Evolutionary conservation across 2,888 invertebrate species (phyloP).

Genomic region (Chloroclystis v-ata): DNA sequence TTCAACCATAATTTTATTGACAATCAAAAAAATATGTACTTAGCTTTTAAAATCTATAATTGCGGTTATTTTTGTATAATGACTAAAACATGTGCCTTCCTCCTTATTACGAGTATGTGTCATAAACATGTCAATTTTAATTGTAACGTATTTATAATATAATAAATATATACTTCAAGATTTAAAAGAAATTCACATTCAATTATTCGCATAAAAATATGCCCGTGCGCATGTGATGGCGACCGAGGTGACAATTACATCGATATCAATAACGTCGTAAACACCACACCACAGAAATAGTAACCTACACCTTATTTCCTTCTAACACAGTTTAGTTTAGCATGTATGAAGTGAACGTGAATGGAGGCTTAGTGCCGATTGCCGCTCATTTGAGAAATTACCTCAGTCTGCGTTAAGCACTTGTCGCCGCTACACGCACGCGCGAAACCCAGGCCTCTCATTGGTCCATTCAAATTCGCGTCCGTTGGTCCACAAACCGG

Average conservation of each 20-base stretch:
- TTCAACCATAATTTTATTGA: no score
- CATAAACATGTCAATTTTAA: no score
- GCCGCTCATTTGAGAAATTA: conserved; percentile 66
- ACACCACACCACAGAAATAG: conserved; percentile 20
- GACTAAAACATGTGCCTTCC: no score
- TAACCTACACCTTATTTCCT: no score
- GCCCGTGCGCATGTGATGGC: conserved; percentile 72
- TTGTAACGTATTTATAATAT: no score
- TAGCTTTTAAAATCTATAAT: no score
- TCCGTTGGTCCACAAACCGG: conserved; percentile 51
- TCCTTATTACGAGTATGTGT: no score
- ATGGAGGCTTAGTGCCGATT: conserved; percentile 57
- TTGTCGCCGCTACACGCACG: conserved; percentile 56
- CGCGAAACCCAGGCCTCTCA: conserved; percentile 34
- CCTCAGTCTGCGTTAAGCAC: conserved; percentile 63
- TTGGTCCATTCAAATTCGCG: conserved; percentile 63
- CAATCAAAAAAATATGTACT: no score
- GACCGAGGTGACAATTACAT: conserved; percentile 60
- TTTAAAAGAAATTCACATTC: neutral
- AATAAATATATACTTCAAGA: no score
- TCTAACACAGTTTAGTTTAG: no score
- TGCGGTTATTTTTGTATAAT: no score
- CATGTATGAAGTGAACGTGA: conserved; percentile 60
- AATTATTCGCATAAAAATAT: conserved; percentile 60
- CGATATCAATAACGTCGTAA: conserved; percentile 33